These are phyloP conservation scores for Microplitis manilae DNA, from an alignment of 2,888 invertebrate genomes.

Conservation along the genomic window DNA sequence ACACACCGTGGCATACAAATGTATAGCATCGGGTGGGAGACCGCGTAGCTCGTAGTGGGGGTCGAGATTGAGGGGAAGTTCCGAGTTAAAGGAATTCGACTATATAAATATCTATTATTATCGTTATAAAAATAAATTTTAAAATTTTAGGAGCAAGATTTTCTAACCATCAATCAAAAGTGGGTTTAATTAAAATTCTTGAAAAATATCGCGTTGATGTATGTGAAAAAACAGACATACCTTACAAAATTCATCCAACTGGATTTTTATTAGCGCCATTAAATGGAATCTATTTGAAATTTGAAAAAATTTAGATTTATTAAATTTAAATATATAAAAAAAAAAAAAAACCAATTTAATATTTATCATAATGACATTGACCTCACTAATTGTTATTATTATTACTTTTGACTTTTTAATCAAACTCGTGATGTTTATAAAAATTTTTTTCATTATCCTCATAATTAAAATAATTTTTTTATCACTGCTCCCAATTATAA, in stretches of 20 bases:
- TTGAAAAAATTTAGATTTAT: neutral
- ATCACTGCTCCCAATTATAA: too few relatives aligned
- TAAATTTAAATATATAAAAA: too few relatives aligned
- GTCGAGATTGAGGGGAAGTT: too few relatives aligned
- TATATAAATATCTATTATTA: neutral
- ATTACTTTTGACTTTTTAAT: too few relatives aligned
- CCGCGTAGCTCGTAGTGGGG: too few relatives aligned
- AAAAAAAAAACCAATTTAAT: neutral
- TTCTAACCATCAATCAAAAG: slow-evolving; percentile 65
- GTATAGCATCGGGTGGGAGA: too few relatives aligned
- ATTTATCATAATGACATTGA: neutral
- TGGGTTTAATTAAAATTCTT: slow-evolving; percentile 60
- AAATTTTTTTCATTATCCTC: too few relatives aligned
- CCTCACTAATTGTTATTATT: neutral
- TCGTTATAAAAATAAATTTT: neutral
- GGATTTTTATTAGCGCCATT: slow-evolving; percentile 6
- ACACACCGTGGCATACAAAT: too few relatives aligned
- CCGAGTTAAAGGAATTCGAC: too few relatives aligned
- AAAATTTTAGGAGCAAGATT: slow-evolving; percentile 58
- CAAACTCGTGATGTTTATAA: too few relatives aligned
- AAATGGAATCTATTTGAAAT: neutral
- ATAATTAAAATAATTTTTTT: too few relatives aligned
- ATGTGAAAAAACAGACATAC: slow-evolving; percentile 4
- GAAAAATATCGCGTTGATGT: neutral
- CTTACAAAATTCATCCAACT: slow-evolving; percentile 5